Percentiles rank a stretch among this genome's conserved stretches.
Evolutionary conservation across 2,797 vertebrate species (phyloP).

Genomic region (Eutrigla gurnardus): DNA sequence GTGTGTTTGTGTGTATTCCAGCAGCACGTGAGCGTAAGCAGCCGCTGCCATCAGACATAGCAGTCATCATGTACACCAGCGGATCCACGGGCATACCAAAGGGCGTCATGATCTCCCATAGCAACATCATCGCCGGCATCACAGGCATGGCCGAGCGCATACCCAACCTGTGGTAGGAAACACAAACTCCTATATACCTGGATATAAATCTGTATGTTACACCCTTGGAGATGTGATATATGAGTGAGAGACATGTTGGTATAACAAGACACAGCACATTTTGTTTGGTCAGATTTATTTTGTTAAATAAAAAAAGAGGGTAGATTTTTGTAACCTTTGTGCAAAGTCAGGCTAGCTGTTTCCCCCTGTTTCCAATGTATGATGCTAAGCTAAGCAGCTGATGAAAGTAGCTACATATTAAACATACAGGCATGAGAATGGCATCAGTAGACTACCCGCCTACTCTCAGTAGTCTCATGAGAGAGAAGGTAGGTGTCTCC

Average conservation of each 20-base stretch:
- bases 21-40: slow-evolving; percentile 52
- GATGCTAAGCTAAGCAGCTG: neutral
- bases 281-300: neutral
- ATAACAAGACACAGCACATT: neutral
- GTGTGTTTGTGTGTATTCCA: slow-evolving; percentile 33
- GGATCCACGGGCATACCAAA: slow-evolving; percentile 95
- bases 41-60: slow-evolving; percentile 88
- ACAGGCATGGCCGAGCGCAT: slow-evolving; percentile 94
- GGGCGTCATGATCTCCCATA: slow-evolving; percentile 96
- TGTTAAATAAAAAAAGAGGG: too few relatives aligned
- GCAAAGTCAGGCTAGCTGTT: too few relatives aligned
- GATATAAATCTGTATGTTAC: too few relatives aligned
- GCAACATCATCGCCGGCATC: slow-evolving; percentile 92
- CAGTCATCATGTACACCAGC: slow-evolving; percentile 98
- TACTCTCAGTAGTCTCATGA: too few relatives aligned
- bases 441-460: too few relatives aligned
- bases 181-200: neutral
- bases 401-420: neutral
- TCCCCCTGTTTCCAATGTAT: neutral
- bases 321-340: too few relatives aligned
- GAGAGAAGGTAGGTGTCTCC: too few relatives aligned
- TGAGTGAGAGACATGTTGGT: neutral
- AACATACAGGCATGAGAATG: neutral
- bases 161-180: slow-evolving; percentile 87
- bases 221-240: neutral